Base-by-base conservation (phyloP, 2,888 invertebrate species). In the Drosophila testacea region DNA sequence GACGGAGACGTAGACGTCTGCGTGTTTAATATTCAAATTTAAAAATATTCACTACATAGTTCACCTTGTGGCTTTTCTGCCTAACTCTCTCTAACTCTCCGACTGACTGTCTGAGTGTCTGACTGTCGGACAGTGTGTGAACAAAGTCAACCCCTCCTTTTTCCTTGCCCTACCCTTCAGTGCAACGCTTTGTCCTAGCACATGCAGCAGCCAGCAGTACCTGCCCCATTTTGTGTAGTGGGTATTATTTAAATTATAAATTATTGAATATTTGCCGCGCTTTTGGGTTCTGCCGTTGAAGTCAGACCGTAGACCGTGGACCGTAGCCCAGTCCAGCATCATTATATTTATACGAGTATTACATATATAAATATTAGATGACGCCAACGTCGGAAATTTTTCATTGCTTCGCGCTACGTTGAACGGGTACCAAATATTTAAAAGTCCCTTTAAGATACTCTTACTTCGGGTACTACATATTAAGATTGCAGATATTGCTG, bases 231-330 rank as follows among this genome's bases (percentile, higher is more conserved):
- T 22, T 22, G 22, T 80, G 69, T 83, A 83, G 88, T 88, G 84
- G 88, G 85, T 84, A 84, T 89, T 84, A 84, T 84, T 85, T 89
- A 85, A 85, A 85, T 85, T 89, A 85, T 85, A 89, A 85, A 85
- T 85, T 85, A 85, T 85, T 89, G 84, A 85, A 89, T 87, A 85
- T 89, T 82, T 89, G 83, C 88, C 82, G 81, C 81, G 72, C 72
- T 72, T 73, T 81, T 81, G 74, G 74, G 76, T 69, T 44, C 47
- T 60, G 62, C 61, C 61, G 46, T 30, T 46, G 55, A 51, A 62
- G 66, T 52, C 56, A 54, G 22, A 22, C 22, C 22, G 22, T 22
- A 22, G 22, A 22, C 61, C 61, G 46, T 30, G 48, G 41, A 57
- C 32, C 41, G 41, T 47, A 6, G 34, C 34, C 60, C 66, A 50